Conservation (phyloP, 2,888 invertebrate species). For the Cephus pygmeus region DNA sequence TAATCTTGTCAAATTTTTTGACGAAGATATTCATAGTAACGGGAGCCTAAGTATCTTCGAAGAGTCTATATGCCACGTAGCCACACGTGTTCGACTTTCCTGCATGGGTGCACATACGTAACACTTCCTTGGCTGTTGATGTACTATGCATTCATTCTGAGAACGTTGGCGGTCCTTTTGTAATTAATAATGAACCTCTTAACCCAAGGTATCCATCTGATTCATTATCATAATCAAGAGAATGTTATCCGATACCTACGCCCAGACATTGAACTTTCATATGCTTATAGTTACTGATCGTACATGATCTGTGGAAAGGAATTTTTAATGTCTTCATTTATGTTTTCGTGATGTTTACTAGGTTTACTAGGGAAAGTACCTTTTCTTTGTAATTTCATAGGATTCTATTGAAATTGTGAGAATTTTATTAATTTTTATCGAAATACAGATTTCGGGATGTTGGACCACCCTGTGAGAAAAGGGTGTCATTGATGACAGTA, state of each 20-base stretch:
- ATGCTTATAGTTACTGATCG: not conserved
- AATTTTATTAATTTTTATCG: not conserved
- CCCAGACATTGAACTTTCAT: not conserved
- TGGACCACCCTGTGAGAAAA: not conserved
- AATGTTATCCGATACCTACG: not conserved
- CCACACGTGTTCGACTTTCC: not conserved
- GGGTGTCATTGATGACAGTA: not conserved
- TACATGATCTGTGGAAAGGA: not conserved
- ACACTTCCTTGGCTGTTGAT: not conserved
- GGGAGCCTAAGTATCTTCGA: not conserved
- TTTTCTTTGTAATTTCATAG: not conserved
- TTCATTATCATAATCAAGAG: not conserved
- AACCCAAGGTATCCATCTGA: not conserved
- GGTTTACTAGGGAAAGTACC: not conserved
- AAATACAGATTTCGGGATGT: not conserved
- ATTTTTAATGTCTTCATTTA: not conserved
- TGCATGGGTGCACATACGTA: not conserved
- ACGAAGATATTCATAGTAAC: not conserved
- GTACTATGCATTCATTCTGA: not conserved
- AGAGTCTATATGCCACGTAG: not conserved
- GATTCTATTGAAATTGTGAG: not conserved
- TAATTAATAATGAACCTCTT: slow-evolving; percentile 2
- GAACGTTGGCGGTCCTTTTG: not conserved
- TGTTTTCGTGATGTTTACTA: not conserved
- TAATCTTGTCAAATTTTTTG: not conserved